Percentiles rank a stretch among this genome's conserved stretches.
phyloP scores from a whole-genome alignment of 2,113 vertebrate genomes.

The Abramis brama region DNA sequence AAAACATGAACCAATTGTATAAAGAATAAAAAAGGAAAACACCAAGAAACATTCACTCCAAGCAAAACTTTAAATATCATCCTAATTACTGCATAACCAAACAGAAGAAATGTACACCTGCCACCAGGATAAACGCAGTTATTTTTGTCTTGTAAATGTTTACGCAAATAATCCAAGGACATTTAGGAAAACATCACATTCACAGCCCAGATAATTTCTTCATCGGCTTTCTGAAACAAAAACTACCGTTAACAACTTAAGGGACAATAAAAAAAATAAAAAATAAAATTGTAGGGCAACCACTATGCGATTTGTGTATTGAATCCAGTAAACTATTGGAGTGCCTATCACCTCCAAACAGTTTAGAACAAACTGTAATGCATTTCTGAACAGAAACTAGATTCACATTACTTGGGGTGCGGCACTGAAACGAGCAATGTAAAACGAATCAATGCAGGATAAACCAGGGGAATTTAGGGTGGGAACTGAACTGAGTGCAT shows the following conservation, averaged over 20 bases:
- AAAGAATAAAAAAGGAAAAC: constrained; percentile 22
- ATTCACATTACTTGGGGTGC: constrained; percentile 23
- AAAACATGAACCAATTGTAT: constrained; percentile 8
- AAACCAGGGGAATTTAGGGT: constrained; percentile 28
- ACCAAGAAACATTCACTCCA: constrained; percentile 53
- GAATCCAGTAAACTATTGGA: neutral
- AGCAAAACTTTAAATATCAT: constrained; percentile 52
- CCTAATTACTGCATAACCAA: constrained; percentile 36
- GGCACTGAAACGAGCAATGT: constrained; percentile 30
- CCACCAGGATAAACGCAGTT: constrained; percentile 33
- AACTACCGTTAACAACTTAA: neutral
- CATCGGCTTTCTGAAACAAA: constrained; percentile 1
- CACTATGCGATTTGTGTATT: neutral
- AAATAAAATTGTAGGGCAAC: neutral
- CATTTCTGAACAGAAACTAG: neutral
- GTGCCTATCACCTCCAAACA: neutral
- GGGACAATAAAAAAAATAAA: neutral
- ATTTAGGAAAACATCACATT: constrained; percentile 30
- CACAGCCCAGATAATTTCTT: neutral
- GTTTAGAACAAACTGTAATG: constrained; percentile 15
- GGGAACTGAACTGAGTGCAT: constrained; percentile 11
- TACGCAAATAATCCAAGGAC: constrained; percentile 17
- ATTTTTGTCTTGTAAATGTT: constrained; percentile 11
- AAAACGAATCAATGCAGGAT: constrained; percentile 22
- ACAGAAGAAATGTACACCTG: constrained; percentile 26